phyloP scores from a whole-genome alignment of 53 echinoderm and acorn worm species.

The Crossaster papposus region DNA sequence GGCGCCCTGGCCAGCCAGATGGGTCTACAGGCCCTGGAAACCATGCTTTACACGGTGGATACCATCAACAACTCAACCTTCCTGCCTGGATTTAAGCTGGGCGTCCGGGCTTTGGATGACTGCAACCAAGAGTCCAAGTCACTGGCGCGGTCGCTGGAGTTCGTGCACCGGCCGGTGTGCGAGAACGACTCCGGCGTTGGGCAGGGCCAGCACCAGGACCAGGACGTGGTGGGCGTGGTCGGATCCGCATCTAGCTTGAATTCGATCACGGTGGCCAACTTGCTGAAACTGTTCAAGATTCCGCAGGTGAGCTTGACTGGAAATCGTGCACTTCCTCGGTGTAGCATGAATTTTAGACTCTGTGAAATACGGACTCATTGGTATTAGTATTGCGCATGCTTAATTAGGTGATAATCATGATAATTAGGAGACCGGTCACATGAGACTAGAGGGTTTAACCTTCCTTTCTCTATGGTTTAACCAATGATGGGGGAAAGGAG shows the following conservation, averaged over 20 bases:
- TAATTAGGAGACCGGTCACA: too few relatives aligned
- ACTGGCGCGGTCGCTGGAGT: slow-evolving; percentile 83
- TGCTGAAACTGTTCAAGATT: slow-evolving; percentile 93
- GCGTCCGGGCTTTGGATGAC: slow-evolving; percentile 85
- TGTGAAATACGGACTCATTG: too few relatives aligned
- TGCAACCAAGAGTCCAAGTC: slow-evolving; percentile 83
- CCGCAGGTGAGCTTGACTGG: slow-evolving; percentile 77
- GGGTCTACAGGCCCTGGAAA: slow-evolving; percentile 88
- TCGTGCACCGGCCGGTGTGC: slow-evolving; percentile 60
- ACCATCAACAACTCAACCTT: slow-evolving; percentile 78
- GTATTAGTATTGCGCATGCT: too few relatives aligned
- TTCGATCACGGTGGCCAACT: slow-evolving; percentile 88
- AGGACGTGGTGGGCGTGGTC: slow-evolving; percentile 76
- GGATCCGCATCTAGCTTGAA: slow-evolving; percentile 81
- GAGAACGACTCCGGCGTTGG: slow-evolving; percentile 34
- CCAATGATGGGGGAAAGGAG: too few relatives aligned
- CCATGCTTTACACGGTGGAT: slow-evolving; percentile 81
- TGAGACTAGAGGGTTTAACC: too few relatives aligned
- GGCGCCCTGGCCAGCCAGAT: slow-evolving; percentile 74
- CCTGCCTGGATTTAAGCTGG: slow-evolving; percentile 82
- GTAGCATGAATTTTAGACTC: too few relatives aligned
- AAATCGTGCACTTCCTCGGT: too few relatives aligned
- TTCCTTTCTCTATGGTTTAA: too few relatives aligned
- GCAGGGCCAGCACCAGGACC: neutral
- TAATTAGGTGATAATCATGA: too few relatives aligned